Percentiles rank a stretch among this genome's conserved stretches.
Evolutionary conservation across 2,888 invertebrate species (phyloP).

Genomic region (Lasioglossum marginatum): DNA sequence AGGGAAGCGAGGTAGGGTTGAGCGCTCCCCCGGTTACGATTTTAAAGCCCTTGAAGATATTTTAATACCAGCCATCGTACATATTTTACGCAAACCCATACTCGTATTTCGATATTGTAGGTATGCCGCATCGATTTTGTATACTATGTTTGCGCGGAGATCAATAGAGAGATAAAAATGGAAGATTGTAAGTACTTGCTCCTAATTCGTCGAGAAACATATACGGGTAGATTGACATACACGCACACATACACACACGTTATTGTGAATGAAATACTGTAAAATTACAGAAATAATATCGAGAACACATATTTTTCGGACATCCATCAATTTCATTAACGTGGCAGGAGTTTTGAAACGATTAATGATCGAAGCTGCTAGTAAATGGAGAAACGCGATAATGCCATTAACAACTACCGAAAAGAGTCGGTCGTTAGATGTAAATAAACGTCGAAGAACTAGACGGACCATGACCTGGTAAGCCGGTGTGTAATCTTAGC

Average conservation of each 20-base stretch:
- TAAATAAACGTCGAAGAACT: conserved; percentile 29
- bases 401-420: background rate
- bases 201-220: background rate
- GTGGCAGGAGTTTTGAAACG: background rate
- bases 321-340: background rate
- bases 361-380: background rate
- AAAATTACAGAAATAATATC: no score
- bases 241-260: background rate
- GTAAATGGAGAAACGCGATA: background rate
- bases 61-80: background rate
- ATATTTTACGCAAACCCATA: background rate
- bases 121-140: background rate
- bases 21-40: background rate
- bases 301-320: background rate
- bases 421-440: background rate
- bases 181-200: background rate
- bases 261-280: background rate
- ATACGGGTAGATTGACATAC: background rate
- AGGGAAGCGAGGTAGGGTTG: background rate
- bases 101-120: background rate
- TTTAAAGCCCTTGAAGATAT: background rate
- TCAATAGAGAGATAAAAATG: conserved; percentile 3
- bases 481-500: conserved; percentile 48
- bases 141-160: background rate
- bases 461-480: conserved; percentile 54